Conservation (phyloP, 2,888 invertebrate species). For the Cheilosia pagana region DNA sequence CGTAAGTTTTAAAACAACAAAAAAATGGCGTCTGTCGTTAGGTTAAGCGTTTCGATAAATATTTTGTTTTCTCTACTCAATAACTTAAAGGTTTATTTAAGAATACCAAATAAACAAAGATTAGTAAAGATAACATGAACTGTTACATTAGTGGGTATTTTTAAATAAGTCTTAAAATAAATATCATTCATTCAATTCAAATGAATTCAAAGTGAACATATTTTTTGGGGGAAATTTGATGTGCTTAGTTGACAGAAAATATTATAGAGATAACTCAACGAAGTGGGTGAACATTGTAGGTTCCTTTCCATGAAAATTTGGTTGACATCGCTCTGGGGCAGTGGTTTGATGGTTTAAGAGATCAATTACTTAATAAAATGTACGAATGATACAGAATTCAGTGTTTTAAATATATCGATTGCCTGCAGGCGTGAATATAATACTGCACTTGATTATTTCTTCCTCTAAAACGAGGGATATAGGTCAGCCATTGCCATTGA, state of each 20-base stretch:
- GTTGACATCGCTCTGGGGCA: too few relatives aligned
- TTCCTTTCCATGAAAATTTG: too few relatives aligned
- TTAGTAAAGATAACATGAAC: background rate
- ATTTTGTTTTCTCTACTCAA: slow-evolving; percentile 35
- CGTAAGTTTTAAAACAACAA: slow-evolving; percentile 39
- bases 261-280: slow-evolving; percentile 5
- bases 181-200: slow-evolving; percentile 61
- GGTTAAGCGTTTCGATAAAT: slow-evolving; percentile 54
- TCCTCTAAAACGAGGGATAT: too few relatives aligned
- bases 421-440: too few relatives aligned
- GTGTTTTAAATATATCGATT: too few relatives aligned
- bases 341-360: too few relatives aligned
- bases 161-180: slow-evolving; percentile 50
- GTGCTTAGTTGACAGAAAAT: background rate
- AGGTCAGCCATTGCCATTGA: too few relatives aligned
- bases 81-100: slow-evolving; percentile 55
- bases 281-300: background rate
- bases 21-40: slow-evolving; percentile 62
- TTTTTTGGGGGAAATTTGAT: slow-evolving; percentile 40
- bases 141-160: slow-evolving; percentile 38
- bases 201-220: slow-evolving; percentile 62
- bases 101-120: slow-evolving; percentile 37
- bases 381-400: too few relatives aligned
- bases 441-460: too few relatives aligned
- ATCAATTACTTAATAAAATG: too few relatives aligned